These are phyloP conservation scores for Temnothorax nylanderi DNA, from an alignment of 1,140 invertebrate species.

Conservation along the genomic window DNA sequence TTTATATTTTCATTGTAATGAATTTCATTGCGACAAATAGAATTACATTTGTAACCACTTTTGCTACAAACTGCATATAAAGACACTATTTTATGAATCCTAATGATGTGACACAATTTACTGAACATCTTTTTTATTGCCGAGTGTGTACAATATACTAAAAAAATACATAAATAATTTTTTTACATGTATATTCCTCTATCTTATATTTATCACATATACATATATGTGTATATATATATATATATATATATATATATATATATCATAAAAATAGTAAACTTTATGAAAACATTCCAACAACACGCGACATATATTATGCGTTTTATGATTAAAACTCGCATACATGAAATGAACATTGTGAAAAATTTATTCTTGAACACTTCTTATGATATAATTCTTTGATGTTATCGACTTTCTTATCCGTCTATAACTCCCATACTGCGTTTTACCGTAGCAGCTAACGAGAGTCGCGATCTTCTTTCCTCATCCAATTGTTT, in stretches of 20 bases:
- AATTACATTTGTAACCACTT: neutral
- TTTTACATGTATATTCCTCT: neutral
- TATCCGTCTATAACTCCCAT: slow-evolving; percentile 80
- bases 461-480: slow-evolving; percentile 83
- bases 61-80: neutral
- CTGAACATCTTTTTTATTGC: slow-evolving; percentile 3
- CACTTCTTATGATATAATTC: neutral
- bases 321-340: slow-evolving; percentile 38
- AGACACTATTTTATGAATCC: neutral
- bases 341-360: slow-evolving; percentile 24
- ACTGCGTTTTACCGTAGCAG: slow-evolving; percentile 82
- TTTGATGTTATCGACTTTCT: slow-evolving; percentile 66
- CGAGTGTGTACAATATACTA: neutral
- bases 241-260: neutral
- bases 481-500: slow-evolving; percentile 85
- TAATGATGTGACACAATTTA: slow-evolving; percentile 9
- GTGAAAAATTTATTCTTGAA: slow-evolving; percentile 36
- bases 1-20: neutral
- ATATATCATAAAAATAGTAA: slow-evolving; percentile 32
- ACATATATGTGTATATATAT: neutral
- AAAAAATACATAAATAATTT: slow-evolving; percentile 46
- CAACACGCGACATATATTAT: slow-evolving; percentile 21
- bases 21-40: neutral
- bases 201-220: slow-evolving; percentile 29
- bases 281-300: slow-evolving; percentile 62